Percentiles rank a stretch among this genome's conserved stretches.
Conservation (phyloP, 2,888 invertebrate species). For the Cryptocephalus primarius region DNA sequence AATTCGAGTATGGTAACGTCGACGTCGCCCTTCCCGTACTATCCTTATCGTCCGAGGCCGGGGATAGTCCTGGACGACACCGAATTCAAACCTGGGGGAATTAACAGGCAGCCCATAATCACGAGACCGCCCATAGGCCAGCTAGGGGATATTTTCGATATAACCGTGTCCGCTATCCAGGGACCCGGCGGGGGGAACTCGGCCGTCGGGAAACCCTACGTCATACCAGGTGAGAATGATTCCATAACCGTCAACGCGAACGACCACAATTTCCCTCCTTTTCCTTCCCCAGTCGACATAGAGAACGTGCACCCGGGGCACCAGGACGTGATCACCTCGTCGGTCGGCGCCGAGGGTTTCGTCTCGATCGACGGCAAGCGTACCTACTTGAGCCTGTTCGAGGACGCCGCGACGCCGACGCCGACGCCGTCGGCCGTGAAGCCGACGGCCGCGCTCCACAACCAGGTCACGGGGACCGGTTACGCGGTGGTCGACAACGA, state of each 20-base stretch:
- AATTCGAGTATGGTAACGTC: slow-evolving; percentile 4
- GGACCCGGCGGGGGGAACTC: slow-evolving; percentile 52
- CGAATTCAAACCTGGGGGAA: slow-evolving; percentile 61
- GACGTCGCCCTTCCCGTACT: slow-evolving; percentile 36
- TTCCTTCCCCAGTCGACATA: slow-evolving; percentile 42
- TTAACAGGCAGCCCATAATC: slow-evolving; percentile 32
- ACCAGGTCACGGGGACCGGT: slow-evolving; percentile 48
- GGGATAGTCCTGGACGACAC: slow-evolving; percentile 80
- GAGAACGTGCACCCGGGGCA: slow-evolving; percentile 25
- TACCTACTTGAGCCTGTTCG: slow-evolving; percentile 78
- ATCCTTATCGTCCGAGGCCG: slow-evolving; percentile 65
- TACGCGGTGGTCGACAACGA: slow-evolving; percentile 54
- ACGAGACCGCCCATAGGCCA: slow-evolving; percentile 43
- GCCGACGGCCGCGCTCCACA: slow-evolving; percentile 31
- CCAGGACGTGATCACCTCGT: slow-evolving; percentile 64
- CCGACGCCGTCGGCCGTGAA: slow-evolving; percentile 19
- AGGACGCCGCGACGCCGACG: slow-evolving; percentile 37
- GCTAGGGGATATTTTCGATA: slow-evolving; percentile 72
- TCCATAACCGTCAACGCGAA: no score
- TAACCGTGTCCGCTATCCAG: slow-evolving; percentile 80
- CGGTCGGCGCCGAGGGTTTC: slow-evolving; percentile 72
- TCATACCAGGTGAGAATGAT: slow-evolving; percentile 44
- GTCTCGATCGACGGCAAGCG: slow-evolving; percentile 87
- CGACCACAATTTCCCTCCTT: no score
- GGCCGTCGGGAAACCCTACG: slow-evolving; percentile 40